Evolutionary conservation across 2,113 vertebrate species (phyloP).

Genomic region (Montifringilla adamsi): DNA sequence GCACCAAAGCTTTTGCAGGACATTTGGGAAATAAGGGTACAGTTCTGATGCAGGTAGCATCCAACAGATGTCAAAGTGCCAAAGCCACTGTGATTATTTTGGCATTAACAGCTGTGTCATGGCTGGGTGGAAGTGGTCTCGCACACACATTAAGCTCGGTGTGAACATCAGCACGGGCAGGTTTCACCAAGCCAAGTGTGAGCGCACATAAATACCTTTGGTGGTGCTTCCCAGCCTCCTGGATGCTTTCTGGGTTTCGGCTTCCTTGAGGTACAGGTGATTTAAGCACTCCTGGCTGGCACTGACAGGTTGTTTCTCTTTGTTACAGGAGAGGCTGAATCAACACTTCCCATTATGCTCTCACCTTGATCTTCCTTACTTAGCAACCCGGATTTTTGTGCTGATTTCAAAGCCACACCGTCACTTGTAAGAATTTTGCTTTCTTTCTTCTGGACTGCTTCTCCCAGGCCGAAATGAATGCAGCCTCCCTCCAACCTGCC

Average conservation of each 20-base stretch:
- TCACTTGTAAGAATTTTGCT: neutral
- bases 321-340: conserved; percentile 11
- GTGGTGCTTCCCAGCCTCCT: neutral
- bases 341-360: neutral
- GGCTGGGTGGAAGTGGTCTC: neutral
- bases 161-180: accelerated
- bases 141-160: neutral
- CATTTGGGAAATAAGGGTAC: neutral
- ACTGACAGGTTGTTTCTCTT: neutral
- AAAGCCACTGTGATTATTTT: neutral
- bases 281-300: neutral
- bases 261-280: neutral
- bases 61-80: accelerated
- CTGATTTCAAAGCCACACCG: neutral
- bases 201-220: neutral
- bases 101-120: accelerated
- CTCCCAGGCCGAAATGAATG: neutral
- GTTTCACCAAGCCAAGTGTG: neutral
- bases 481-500: too few species aligned
- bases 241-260: neutral
- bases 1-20: neutral
- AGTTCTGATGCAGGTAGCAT: neutral
- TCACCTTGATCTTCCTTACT: conserved; percentile 25
- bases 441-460: neutral
- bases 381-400: neutral